Conservation (phyloP, 2,888 invertebrate species). For the Tetropium fuscum region DNA sequence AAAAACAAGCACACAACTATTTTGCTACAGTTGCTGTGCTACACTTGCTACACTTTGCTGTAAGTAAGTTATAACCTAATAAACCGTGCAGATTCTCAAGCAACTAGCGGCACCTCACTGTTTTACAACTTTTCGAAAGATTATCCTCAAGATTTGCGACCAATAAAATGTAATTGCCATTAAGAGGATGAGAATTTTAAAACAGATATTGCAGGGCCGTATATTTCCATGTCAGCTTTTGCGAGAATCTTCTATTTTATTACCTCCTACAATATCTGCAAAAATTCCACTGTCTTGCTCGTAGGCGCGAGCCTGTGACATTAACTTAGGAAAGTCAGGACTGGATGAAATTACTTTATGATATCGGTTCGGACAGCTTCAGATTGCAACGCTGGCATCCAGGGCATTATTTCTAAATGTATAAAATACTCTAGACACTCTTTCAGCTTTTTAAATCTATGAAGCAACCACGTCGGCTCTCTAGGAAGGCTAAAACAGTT, state of each 20-base stretch:
- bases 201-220: conserved; percentile 9
- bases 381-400: too few relatives aligned
- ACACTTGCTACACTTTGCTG: background rate
- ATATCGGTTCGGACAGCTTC: background rate
- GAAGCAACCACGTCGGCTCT: too few relatives aligned
- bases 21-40: too few relatives aligned
- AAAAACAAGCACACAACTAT: too few relatives aligned
- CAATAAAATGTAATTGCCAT: conserved; percentile 14
- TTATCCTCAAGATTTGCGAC: conserved; percentile 16
- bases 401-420: too few relatives aligned
- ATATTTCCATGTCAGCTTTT: conserved; percentile 9
- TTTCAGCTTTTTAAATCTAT: too few relatives aligned
- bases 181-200: conserved; percentile 9
- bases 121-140: conserved; percentile 13
- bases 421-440: too few relatives aligned
- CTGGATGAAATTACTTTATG: background rate
- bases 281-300: background rate
- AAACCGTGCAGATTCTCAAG: background rate
- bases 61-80: background rate
- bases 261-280: background rate
- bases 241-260: conserved; percentile 5
- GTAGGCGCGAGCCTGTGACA: background rate
- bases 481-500: too few relatives aligned
- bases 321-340: conserved; percentile 1
- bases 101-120: conserved; percentile 11